These are phyloP conservation scores for Nasonia vitripennis DNA, from an alignment of 1,140 invertebrate genomes.

Conservation along the genomic window DNA sequence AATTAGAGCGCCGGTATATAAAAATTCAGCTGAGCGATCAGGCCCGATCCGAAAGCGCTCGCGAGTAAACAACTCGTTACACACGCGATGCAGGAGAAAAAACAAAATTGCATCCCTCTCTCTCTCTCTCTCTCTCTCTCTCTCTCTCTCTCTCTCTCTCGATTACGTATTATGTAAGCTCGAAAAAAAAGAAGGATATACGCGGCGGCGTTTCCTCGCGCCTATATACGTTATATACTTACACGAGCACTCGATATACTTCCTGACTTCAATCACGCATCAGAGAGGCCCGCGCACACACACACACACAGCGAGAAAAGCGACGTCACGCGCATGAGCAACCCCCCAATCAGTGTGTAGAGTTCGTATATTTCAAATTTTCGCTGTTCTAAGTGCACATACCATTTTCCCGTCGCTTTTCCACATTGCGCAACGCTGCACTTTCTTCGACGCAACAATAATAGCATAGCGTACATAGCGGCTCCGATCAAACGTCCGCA, in stretches of 20 bases:
- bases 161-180: background rate
- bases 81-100: conserved; percentile 7
- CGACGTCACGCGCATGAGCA: too few relatives aligned
- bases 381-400: too few relatives aligned
- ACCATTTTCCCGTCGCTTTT: background rate
- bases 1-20: background rate
- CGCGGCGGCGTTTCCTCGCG: too few relatives aligned
- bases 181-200: background rate
- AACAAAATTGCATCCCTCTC: background rate
- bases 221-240: background rate
- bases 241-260: background rate
- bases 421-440: background rate
- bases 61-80: conserved; percentile 1
- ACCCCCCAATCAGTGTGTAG: too few relatives aligned
- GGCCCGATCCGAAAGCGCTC: background rate
- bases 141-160: too few relatives aligned
- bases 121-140: background rate
- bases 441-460: background rate
- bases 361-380: background rate
- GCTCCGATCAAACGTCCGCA: background rate
- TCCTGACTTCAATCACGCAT: background rate
- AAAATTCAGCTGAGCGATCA: background rate
- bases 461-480: background rate
- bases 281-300: too few relatives aligned
- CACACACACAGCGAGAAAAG: too few relatives aligned